Conservation (phyloP, 1,140 invertebrate species). For the Euglossa dilemma region DNA sequence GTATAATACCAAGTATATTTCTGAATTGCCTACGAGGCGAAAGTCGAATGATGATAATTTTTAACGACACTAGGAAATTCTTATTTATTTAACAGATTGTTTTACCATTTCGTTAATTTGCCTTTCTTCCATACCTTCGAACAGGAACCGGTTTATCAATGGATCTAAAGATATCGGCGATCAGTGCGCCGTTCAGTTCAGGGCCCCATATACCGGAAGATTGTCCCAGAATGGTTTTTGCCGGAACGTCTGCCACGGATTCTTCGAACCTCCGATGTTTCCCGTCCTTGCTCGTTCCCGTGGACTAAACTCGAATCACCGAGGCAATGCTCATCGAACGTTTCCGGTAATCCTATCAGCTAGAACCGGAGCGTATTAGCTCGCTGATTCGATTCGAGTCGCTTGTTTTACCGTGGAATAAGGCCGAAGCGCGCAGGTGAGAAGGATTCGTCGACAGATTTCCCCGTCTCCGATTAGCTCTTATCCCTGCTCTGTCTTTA, state of each 20-base stretch:
- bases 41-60: no score
- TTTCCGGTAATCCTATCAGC: constrained; percentile 39
- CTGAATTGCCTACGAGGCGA: no score
- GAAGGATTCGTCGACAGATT: not conserved
- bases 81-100: no score
- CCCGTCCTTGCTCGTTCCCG: not conserved
- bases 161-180: no score
- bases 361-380: constrained; percentile 7
- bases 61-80: no score
- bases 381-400: not conserved
- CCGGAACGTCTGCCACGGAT: no score
- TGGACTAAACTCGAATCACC: constrained; percentile 19
- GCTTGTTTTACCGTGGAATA: constrained; percentile 4
- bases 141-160: no score
- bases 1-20: no score
- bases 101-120: no score
- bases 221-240: not conserved
- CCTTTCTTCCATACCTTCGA: no score
- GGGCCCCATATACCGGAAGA: not conserved
- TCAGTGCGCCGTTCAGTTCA: not conserved
- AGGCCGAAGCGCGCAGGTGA: not conserved
- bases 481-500: not conserved
- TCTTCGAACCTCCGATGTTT: not conserved
- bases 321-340: constrained; percentile 19
- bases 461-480: no score